Base-by-base conservation (phyloP, 2,113 vertebrate genomes). In the Xyrauchen texanus region DNA sequence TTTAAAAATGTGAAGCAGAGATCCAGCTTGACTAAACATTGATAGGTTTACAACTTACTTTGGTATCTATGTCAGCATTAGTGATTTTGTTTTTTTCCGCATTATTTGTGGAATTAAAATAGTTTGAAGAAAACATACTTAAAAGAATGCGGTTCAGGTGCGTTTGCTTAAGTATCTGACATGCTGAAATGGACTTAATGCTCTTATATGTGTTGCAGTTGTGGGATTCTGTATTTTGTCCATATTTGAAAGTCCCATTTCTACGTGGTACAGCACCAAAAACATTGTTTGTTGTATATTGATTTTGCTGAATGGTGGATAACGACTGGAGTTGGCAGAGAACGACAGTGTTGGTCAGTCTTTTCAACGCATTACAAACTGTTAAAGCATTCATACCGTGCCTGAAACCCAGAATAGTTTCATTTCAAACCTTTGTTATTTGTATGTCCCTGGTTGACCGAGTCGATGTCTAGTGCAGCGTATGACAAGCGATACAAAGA, bases 341-440 rank as follows among this genome's bases (percentile, higher is more conserved):
- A 42, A 52, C 3, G 45, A 77, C 71, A 12, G 49, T 11, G 65
- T 15, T 76, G 65, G 61, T 58, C 51, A 42, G 51, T 70, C 66
- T 55, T 64, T 76, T 47, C 61, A 58, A 52, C 10, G 68, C 60
- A 4, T 58, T 76, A 42, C 71, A 76, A 81, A 68, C 71, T 66
- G 67, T 76, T 69, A 46, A 77, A 55, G 68, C 55, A 45, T 83
- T 81, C 64, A 78, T 85, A 76, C 82, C 67, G 85, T 87, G 86
- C 84, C 84, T 86, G 55, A 81, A 85, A 81, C 68, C 76, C 82
- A 83, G 62, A 82, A 64, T 66, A 80, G 82, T 85, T 82, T 82
- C 53, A 63, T 70, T 81, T 76, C 58, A 66, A 76, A 76, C 52
- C 61, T 45, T 51, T 8, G 77, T 85, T 63, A 81, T 83, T 77